Conservation (phyloP, 2,113 vertebrate genomes). For the Butorides virescens region DNA sequence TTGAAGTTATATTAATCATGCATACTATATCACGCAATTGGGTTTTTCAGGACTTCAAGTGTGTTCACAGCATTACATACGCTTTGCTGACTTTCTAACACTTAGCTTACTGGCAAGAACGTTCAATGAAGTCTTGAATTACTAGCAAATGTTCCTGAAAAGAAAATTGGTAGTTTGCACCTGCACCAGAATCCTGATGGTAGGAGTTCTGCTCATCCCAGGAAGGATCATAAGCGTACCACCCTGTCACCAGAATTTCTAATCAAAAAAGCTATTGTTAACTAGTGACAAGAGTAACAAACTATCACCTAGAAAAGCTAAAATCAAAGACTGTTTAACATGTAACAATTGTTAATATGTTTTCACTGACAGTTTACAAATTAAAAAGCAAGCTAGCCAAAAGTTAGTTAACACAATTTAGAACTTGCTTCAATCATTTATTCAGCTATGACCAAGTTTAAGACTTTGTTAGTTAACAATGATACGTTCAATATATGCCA, state of each 20-base stretch:
- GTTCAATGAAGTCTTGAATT: neutral
- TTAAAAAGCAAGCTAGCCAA: neutral
- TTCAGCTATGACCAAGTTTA: neutral
- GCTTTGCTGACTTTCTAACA: conserved; percentile 17
- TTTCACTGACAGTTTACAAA: neutral
- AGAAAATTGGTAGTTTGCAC: neutral
- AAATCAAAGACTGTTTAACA: neutral
- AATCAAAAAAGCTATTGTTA: neutral
- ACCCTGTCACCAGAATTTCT: neutral
- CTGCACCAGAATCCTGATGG: neutral
- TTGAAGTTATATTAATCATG: neutral
- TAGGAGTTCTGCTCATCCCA: neutral
- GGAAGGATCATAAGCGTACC: neutral
- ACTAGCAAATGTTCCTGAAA: conserved; percentile 20
- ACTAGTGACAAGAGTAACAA: neutral
- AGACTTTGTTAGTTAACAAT: neutral
- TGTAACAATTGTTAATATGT: neutral
- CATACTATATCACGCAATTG: neutral
- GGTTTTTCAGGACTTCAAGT: neutral
- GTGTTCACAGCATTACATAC: conserved; percentile 18
- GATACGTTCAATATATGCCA: neutral
- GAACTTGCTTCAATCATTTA: neutral
- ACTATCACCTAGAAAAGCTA: neutral
- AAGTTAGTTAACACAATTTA: neutral
- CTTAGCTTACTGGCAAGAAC: conserved; percentile 9